A percentile compares a stretch with the other conserved stretches of the same genome.
These are phyloP conservation scores for Heterodera carotae DNA, from an alignment of 1,140 invertebrate species.

Conservation along the genomic window DNA sequence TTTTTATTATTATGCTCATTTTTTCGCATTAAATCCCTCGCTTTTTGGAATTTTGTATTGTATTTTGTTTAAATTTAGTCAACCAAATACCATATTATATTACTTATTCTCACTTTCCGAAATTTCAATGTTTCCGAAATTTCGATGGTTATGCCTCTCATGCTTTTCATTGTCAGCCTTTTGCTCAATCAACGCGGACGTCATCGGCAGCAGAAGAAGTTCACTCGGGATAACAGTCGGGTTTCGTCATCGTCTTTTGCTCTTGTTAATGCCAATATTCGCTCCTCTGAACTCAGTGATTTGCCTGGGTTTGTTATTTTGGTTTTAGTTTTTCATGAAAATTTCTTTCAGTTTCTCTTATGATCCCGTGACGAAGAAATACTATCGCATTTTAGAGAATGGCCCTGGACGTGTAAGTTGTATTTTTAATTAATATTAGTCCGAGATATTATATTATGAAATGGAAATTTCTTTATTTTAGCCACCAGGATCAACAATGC, in stretches of 20 bases:
- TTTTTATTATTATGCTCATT: too few relatives aligned
- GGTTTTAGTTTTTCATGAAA: background rate
- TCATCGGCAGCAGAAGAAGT: background rate
- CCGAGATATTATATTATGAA: background rate
- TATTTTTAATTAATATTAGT: background rate
- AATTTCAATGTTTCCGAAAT: too few relatives aligned
- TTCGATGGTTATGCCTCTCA: too few relatives aligned
- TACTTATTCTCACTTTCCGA: too few relatives aligned
- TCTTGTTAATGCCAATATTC: background rate
- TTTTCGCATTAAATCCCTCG: too few relatives aligned
- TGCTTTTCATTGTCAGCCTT: background rate
- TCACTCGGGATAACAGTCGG: background rate
- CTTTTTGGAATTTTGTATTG: too few relatives aligned
- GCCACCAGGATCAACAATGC: conserved; percentile 31
- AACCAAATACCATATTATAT: too few relatives aligned
- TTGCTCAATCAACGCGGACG: background rate
- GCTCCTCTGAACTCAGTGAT: conserved; percentile 32
- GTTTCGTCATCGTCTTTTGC: background rate
- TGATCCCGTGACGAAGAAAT: conserved; percentile 21
- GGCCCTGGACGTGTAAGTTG: conserved; percentile 18
- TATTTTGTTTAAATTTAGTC: too few relatives aligned
- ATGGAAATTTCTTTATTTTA: conserved; percentile 11
- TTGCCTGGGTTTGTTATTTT: conserved; percentile 29
- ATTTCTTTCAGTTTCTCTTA: conserved; percentile 15
- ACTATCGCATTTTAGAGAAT: conserved; percentile 26